These are phyloP conservation scores for Actinostola sp. DNA, from an alignment of 92 coral and sea anemone genomes.

Conservation along the genomic window DNA sequence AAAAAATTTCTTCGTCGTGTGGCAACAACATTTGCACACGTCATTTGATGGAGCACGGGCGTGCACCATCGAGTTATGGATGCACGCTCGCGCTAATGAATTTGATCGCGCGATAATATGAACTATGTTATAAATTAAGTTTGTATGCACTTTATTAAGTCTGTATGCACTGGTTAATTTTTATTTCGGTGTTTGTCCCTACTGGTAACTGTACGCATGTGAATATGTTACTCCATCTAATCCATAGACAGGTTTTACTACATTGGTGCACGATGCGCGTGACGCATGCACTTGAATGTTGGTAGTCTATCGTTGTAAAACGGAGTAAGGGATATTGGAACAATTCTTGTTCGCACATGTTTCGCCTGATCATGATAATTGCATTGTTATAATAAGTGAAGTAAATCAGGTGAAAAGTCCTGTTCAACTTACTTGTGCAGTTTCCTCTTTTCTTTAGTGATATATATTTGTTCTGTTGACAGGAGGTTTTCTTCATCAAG, in stretches of 20 bases:
- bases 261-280: conserved; percentile 21
- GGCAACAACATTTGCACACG: too few relatives aligned
- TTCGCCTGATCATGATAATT: background rate
- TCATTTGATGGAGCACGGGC: too few relatives aligned
- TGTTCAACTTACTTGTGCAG: background rate
- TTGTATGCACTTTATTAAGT: too few relatives aligned
- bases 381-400: background rate
- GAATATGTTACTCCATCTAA: conserved; percentile 15
- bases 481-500: conserved; percentile 7
- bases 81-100: too few relatives aligned
- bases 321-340: conserved; percentile 5
- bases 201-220: too few relatives aligned
- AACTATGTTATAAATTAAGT: too few relatives aligned
- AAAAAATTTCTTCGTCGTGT: too few relatives aligned
- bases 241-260: conserved; percentile 25
- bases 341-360: background rate
- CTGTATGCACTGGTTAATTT: too few relatives aligned
- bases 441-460: background rate
- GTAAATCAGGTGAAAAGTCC: background rate
- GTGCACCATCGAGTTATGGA: too few relatives aligned
- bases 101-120: too few relatives aligned
- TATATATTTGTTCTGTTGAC: background rate
- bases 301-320: conserved; percentile 35
- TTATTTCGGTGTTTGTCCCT: too few relatives aligned
- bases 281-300: conserved; percentile 27